Percentiles rank a stretch among this genome's conserved stretches.
Evolutionary conservation across 2,113 vertebrate species (phyloP).

Genomic region (Indri indri): DNA sequence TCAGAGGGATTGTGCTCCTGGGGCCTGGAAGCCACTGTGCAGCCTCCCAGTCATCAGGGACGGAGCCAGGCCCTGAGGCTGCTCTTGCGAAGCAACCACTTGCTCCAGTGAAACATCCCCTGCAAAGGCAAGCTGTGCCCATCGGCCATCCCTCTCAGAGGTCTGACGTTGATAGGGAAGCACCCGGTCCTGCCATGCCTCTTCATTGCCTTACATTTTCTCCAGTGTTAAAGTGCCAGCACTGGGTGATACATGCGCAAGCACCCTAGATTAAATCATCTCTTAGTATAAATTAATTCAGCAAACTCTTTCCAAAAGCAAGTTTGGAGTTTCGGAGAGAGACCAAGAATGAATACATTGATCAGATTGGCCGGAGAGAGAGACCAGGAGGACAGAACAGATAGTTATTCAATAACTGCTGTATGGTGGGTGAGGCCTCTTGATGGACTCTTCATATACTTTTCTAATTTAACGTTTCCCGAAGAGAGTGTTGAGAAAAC

Average conservation of each 20-base stretch:
- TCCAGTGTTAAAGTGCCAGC: background rate
- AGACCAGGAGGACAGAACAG: background rate
- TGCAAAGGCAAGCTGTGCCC: background rate
- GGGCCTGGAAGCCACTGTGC: background rate
- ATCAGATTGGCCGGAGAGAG: background rate
- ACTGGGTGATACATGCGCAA: background rate
- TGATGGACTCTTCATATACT: background rate
- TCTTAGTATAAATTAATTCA: background rate
- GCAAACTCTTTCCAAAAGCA: background rate
- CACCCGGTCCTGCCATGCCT: fast-evolving
- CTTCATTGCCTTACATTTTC: background rate
- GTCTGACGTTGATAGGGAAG: background rate
- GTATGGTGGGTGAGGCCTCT: fast-evolving
- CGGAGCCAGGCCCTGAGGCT: background rate
- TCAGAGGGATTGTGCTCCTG: background rate
- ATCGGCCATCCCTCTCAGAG: background rate
- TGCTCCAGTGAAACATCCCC: background rate
- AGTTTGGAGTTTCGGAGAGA: background rate
- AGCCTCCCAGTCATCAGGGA: background rate
- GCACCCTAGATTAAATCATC: background rate
- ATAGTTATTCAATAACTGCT: background rate
- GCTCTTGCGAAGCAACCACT: background rate
- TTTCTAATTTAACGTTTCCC: background rate
- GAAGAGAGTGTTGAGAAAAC: background rate
- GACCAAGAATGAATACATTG: background rate